Conservation (phyloP, 2,888 invertebrate genomes). For the Gastracanthus pulcherrimus region DNA sequence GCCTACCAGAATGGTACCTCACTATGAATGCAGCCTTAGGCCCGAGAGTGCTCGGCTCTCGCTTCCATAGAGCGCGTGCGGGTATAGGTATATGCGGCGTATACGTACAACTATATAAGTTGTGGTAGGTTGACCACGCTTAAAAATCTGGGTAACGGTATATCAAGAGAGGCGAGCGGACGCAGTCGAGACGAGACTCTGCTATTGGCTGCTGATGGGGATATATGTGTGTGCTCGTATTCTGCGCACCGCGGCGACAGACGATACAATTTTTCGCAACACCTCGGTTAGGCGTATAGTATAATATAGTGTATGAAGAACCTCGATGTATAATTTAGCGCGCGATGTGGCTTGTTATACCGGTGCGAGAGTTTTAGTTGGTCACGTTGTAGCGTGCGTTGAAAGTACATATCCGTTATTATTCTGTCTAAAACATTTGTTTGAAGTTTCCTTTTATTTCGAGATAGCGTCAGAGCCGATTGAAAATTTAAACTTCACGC, state of each 20-base stretch:
- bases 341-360: too few species aligned
- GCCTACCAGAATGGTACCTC: too few species aligned
- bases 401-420: too few species aligned
- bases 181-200: neutral
- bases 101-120: neutral
- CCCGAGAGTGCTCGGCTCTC: too few species aligned
- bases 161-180: neutral
- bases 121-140: constrained; percentile 1
- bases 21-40: too few species aligned
- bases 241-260: neutral
- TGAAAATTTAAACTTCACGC: too few species aligned
- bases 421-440: too few species aligned
- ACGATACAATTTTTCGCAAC: constrained; percentile 34
- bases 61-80: constrained; percentile 8
- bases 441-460: too few species aligned
- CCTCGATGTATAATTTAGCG: neutral
- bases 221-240: neutral
- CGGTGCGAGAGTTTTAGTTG: too few species aligned
- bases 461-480: too few species aligned
- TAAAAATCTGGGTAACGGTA: constrained; percentile 14
- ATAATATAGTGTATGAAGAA: neutral
- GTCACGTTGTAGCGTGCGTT: too few species aligned
- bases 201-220: neutral
- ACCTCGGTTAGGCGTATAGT: neutral
- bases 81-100: neutral